A percentile compares a stretch with the other conserved stretches of the same genome.
These are phyloP conservation scores for Apodemus agrarius DNA, from an alignment of 2,797 vertebrate species.

Conservation along the genomic window DNA sequence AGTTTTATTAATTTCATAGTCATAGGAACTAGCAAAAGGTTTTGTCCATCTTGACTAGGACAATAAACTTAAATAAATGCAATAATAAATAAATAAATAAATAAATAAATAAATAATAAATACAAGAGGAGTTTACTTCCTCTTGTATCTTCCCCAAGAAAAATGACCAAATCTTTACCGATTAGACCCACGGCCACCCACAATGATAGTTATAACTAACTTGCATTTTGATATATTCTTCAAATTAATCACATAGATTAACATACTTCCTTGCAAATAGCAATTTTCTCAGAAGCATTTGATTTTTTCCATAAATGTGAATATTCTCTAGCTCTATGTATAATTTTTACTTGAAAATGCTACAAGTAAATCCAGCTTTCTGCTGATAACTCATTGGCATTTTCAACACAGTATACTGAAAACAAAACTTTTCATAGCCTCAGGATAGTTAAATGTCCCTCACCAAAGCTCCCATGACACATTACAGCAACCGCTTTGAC, in stretches of 20 bases:
- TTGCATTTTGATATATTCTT: not conserved
- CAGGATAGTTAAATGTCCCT: not conserved
- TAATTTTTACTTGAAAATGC: not conserved
- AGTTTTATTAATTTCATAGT: constrained; percentile 16
- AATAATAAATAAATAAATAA: too few relatives aligned
- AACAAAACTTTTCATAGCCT: not conserved
- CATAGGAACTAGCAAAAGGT: not conserved
- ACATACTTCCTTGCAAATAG: not conserved
- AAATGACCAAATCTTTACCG: not conserved
- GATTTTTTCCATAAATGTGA: not conserved
- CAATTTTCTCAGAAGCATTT: not conserved
- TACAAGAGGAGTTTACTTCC: not conserved
- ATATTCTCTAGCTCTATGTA: not conserved
- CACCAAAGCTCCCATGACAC: not conserved
- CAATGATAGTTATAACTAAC: not conserved
- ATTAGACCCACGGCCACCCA: not conserved
- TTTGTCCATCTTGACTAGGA: not conserved
- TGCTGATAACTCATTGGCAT: not conserved
- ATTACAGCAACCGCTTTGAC: not conserved
- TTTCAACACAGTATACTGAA: not conserved
- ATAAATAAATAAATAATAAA: too few relatives aligned
- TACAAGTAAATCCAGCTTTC: not conserved
- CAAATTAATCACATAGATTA: constrained; percentile 15
- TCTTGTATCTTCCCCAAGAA: not conserved
- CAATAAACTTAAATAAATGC: not conserved